phyloP scores from a whole-genome alignment of 2,113 vertebrate species.

The Ochotona curzoniae region DNA sequence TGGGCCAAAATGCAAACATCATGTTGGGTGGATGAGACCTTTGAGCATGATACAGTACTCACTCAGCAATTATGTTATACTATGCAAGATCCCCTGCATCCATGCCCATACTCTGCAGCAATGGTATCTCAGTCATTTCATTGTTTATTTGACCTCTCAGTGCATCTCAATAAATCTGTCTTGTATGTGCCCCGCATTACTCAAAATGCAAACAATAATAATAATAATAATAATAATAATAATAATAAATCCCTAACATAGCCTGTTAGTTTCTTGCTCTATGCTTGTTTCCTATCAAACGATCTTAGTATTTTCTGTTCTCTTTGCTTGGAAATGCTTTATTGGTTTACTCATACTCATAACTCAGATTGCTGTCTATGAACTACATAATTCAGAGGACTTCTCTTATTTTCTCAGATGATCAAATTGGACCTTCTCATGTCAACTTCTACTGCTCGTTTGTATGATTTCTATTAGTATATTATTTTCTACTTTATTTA shows the following conservation, averaged over 20 bases:
- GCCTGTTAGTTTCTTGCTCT: background rate
- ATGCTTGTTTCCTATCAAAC: background rate
- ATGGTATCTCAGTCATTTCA: background rate
- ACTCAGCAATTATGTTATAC: background rate
- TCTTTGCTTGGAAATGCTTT: background rate
- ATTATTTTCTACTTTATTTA: background rate
- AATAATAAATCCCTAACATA: no score
- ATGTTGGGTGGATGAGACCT: background rate
- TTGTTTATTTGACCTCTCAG: background rate
- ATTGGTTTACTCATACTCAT: background rate
- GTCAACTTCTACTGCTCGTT: background rate
- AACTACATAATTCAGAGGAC: background rate
- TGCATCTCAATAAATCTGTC: background rate
- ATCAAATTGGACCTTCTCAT: background rate
- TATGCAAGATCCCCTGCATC: background rate
- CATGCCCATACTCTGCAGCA: background rate
- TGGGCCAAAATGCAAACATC: background rate
- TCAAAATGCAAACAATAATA: background rate
- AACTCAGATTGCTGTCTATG: background rate
- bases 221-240: background rate
- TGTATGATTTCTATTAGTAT: background rate
- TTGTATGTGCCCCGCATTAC: background rate
- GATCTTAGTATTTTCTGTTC: background rate
- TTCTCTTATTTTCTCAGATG: background rate
- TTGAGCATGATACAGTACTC: background rate